phyloP scores from a whole-genome alignment of 2,113 vertebrate genomes.

The Oryzias celebensis region DNA sequence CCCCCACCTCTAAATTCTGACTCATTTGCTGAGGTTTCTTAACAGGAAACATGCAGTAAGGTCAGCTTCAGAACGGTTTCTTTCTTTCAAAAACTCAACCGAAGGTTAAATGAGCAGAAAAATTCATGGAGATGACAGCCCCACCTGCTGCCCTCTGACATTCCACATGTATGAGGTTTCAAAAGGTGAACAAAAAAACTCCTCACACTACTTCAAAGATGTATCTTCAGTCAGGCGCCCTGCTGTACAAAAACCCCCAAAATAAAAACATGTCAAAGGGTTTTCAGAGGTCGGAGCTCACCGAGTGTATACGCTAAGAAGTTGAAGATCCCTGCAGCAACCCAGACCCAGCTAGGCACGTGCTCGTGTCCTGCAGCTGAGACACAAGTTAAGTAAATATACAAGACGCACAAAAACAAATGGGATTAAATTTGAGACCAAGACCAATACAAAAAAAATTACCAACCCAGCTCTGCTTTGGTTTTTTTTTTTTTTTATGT shows the following conservation, averaged over 20 bases:
- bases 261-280: background rate
- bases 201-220: too few relatives aligned
- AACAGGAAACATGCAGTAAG: background rate
- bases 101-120: too few relatives aligned
- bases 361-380: constrained; percentile 85
- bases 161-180: too few relatives aligned
- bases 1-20: background rate
- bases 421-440: background rate
- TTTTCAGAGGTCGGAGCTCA: constrained; percentile 71
- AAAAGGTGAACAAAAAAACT: too few relatives aligned
- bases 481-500: background rate
- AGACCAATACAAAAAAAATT: background rate
- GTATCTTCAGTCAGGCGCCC: background rate
- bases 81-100: too few relatives aligned
- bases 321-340: constrained; percentile 93
- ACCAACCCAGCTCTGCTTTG: too few relatives aligned
- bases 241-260: background rate
- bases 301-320: constrained; percentile 94
- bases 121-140: too few relatives aligned
- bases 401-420: background rate
- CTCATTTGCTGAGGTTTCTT: background rate
- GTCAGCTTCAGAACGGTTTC: too few relatives aligned
- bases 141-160: too few relatives aligned
- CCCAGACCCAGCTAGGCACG: constrained; percentile 91
- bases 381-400: constrained; percentile 39